A percentile compares a stretch with the other conserved stretches of the same genome.
Evolutionary conservation across 2,113 vertebrate species (phyloP).

Genomic region (Oceanites oceanicus): DNA sequence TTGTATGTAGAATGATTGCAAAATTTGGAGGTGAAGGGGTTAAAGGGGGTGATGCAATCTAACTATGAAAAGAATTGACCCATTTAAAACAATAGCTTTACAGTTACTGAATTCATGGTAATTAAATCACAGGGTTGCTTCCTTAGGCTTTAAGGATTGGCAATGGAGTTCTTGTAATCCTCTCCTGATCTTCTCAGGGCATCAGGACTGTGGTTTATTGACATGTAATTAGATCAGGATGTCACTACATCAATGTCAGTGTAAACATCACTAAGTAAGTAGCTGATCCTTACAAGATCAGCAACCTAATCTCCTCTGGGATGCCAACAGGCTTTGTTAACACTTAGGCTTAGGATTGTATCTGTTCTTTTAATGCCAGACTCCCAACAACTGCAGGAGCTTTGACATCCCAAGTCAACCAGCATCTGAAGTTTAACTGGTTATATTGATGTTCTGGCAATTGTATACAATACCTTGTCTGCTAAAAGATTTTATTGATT

Average conservation of each 20-base stretch:
- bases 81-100: conserved; percentile 5
- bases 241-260: conserved; percentile 82
- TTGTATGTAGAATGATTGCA: neutral
- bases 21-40: neutral
- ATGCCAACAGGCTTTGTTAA: conserved; percentile 76
- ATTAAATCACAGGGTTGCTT: conserved; percentile 44
- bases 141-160: conserved; percentile 58
- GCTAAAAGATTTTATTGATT: conserved; percentile 15
- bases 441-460: neutral
- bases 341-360: conserved; percentile 50
- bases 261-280: conserved; percentile 77
- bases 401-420: conserved; percentile 17
- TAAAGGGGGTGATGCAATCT: neutral
- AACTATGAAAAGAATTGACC: neutral
- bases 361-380: conserved; percentile 32
- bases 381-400: neutral
- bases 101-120: conserved; percentile 19
- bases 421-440: neutral
- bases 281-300: conserved; percentile 82
- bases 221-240: conserved; percentile 88
- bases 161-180: conserved; percentile 73
- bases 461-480: neutral
- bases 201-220: conserved; percentile 81
- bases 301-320: conserved; percentile 83
- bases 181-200: conserved; percentile 73